Conservation (phyloP, 2,888 invertebrate genomes). For the Aricia artaxerxes region DNA sequence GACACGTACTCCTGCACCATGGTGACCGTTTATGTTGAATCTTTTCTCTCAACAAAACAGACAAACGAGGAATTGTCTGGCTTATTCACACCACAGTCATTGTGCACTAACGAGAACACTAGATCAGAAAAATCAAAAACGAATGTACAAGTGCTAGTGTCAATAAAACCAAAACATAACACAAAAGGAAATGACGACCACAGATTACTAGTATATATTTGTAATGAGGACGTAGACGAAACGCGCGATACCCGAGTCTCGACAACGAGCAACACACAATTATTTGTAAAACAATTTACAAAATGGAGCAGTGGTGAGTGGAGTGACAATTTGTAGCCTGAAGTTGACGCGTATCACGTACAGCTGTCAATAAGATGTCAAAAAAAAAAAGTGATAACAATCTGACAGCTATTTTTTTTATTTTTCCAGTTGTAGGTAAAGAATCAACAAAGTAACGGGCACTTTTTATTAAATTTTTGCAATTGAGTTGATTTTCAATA, state of each 20-base stretch:
- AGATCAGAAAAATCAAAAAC: slow-evolving; percentile 28
- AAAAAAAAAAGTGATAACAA: background rate
- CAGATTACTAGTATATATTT: too few relatives aligned
- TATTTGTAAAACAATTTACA: slow-evolving; percentile 46
- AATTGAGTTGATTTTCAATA: background rate
- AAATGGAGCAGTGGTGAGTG: slow-evolving; percentile 45
- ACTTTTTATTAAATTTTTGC: background rate
- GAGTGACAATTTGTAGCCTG: slow-evolving; percentile 50
- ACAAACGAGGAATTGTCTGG: slow-evolving; percentile 53
- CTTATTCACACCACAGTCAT: slow-evolving; percentile 64
- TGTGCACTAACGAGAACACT: slow-evolving; percentile 47
- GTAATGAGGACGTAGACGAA: slow-evolving; percentile 53
- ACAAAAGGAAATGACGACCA: slow-evolving; percentile 56
- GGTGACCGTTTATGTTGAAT: slow-evolving; percentile 57
- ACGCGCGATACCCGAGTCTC: slow-evolving; percentile 40
- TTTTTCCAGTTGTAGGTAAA: background rate
- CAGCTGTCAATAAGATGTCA: background rate
- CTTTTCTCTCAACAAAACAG: slow-evolving; percentile 46
- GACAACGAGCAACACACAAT: slow-evolving; percentile 40
- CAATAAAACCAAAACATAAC: slow-evolving; percentile 46
- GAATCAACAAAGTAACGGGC: background rate
- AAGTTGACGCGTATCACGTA: slow-evolving; percentile 45
- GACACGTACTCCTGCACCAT: slow-evolving; percentile 99
- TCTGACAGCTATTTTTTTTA: background rate
- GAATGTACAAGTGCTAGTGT: slow-evolving; percentile 19